Evolutionary conservation across 2,888 invertebrate species (phyloP).

Genomic region (Amblyjoppa fuscipennis): DNA sequence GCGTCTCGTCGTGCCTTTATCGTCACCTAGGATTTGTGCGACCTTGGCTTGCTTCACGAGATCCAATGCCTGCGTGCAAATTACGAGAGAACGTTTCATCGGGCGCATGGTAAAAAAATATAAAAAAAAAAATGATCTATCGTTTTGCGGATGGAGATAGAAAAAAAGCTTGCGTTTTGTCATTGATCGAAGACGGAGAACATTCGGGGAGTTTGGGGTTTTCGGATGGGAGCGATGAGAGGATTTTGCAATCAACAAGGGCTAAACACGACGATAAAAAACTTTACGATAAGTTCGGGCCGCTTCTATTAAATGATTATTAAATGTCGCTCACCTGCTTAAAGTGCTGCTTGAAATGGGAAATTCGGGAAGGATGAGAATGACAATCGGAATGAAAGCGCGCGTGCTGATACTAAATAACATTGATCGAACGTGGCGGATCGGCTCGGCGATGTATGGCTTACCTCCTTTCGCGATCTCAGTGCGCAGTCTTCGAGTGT

Average conservation of each 20-base stretch:
- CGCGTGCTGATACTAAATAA: slow-evolving; percentile 52
- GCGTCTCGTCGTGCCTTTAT: slow-evolving; percentile 89
- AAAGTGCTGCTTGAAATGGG: slow-evolving; percentile 81
- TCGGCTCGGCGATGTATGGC: slow-evolving; percentile 50
- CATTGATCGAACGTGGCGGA: not conserved
- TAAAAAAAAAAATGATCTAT: not conserved
- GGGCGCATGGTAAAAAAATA: slow-evolving; percentile 35
- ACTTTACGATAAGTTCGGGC: slow-evolving; percentile 6
- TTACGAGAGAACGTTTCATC: slow-evolving; percentile 62
- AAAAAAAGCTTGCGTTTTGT: slow-evolving; percentile 13
- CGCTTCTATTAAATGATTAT: slow-evolving; percentile 38
- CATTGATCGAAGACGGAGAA: not conserved
- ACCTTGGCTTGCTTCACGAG: slow-evolving; percentile 97
- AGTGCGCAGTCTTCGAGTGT: slow-evolving; percentile 99
- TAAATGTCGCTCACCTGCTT: slow-evolving; percentile 80
- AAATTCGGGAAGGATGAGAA: slow-evolving; percentile 69
- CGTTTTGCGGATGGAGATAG: slow-evolving; percentile 14
- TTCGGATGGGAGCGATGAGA: slow-evolving; percentile 1
- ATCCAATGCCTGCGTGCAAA: slow-evolving; percentile 91
- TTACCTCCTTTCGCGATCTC: slow-evolving; percentile 97
- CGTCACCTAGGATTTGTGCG: slow-evolving; percentile 89
- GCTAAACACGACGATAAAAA: slow-evolving; percentile 6
- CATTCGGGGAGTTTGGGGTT: not conserved
- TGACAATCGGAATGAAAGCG: slow-evolving; percentile 62
- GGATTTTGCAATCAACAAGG: slow-evolving; percentile 17